Percentiles rank a stretch among this genome's conserved stretches.
Evolutionary conservation across 2,888 invertebrate genomes (phyloP).

Genomic region (Megastigmus dorsalis): DNA sequence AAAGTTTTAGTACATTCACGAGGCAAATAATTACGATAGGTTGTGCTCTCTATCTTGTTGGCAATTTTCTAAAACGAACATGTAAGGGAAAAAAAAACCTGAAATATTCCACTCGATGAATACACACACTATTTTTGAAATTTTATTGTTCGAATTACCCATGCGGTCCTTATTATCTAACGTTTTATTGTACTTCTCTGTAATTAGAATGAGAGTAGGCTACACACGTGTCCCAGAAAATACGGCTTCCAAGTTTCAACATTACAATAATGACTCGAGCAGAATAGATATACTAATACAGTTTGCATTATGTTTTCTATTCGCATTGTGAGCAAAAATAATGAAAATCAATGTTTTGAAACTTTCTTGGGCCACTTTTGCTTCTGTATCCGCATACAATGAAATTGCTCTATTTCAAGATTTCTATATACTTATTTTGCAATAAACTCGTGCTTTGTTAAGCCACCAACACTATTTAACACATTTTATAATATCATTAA

Average conservation of each 20-base stretch:
- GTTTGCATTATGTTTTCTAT: conserved; percentile 16
- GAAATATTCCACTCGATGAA: too few relatives aligned
- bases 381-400: neutral
- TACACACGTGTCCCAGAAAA: conserved; percentile 9
- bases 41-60: too few relatives aligned
- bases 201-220: conserved; percentile 18
- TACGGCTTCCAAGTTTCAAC: conserved; percentile 17
- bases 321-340: conserved; percentile 18
- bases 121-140: too few relatives aligned
- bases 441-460: too few relatives aligned
- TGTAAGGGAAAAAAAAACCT: too few relatives aligned
- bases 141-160: too few relatives aligned
- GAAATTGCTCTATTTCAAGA: conserved; percentile 7
- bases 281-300: conserved; percentile 24
- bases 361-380: conserved; percentile 27
- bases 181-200: neutral
- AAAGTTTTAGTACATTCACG: too few relatives aligned
- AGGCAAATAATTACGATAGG: too few relatives aligned
- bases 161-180: neutral
- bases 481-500: too few relatives aligned
- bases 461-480: too few relatives aligned
- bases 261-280: conserved; percentile 1
- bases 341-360: conserved; percentile 36
- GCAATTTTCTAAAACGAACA: too few relatives aligned
- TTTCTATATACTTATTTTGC: too few relatives aligned